Conservation (phyloP, 1,140 invertebrate genomes). For the Ptiloglossa arizonensis region DNA sequence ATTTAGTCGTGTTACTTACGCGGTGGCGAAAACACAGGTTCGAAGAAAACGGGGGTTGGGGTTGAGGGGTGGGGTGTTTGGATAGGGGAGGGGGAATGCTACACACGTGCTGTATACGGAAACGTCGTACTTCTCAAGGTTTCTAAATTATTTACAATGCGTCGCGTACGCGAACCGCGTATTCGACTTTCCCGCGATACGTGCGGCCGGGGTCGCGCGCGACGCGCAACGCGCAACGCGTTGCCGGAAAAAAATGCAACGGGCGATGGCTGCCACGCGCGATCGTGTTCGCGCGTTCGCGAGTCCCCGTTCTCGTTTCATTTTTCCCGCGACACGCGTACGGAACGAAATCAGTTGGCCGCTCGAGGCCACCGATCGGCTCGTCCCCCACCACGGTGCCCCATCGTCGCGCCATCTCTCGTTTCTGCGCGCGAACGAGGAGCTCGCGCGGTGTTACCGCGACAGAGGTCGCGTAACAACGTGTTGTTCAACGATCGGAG, state of each 20-base stretch:
- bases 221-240: background rate
- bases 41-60: constrained; percentile 45
- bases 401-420: too few relatives aligned
- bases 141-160: constrained; percentile 56
- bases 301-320: too few relatives aligned
- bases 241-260: background rate
- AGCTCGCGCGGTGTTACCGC: too few relatives aligned
- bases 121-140: constrained; percentile 39
- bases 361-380: background rate
- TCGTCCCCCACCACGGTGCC: too few relatives aligned
- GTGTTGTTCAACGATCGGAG: too few relatives aligned
- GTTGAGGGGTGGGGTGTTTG: too few relatives aligned
- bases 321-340: background rate
- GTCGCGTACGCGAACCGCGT: constrained; percentile 15
- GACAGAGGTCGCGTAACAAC: too few relatives aligned
- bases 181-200: constrained; percentile 40
- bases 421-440: too few relatives aligned
- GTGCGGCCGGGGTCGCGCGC: background rate
- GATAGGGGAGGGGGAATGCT: constrained; percentile 30
- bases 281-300: too few relatives aligned
- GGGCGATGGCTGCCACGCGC: too few relatives aligned
- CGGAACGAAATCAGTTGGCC: background rate
- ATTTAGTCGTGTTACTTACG: constrained; percentile 42
- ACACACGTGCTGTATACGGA: constrained; percentile 23
- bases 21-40: constrained; percentile 44